Base-by-base conservation (phyloP, 1,140 invertebrate genomes). In the Drusus annulatus region DNA sequence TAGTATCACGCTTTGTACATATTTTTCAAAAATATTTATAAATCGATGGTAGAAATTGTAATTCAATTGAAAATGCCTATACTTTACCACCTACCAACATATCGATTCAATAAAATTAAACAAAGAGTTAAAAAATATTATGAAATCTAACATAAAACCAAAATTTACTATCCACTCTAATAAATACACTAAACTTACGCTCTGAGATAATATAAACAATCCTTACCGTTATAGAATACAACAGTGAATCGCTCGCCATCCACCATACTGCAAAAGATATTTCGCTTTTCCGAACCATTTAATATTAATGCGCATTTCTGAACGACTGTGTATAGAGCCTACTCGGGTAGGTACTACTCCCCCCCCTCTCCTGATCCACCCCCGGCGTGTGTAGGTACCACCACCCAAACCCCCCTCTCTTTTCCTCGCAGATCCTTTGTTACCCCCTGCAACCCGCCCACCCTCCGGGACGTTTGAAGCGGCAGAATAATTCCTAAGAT, bases 261-360 rank as follows among this genome's bases (percentile, higher is more conserved):
- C 36, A 51, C 36, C 65, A 69, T 69, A 69, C 65, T 31, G 71
- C 54, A 28, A 62, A 45, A 76, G 74, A 76, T 76, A 76, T 76
- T 76, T 76, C 74, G 74, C 56, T 80, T 83, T 83, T 83, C 81
- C 81, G 71, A 83, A 79, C 81, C 81, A 83, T 83, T 83, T 83
- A 83, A 83, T 83, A 83, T 83, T 83, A 83, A 83, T 83, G 81
- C 79, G 78, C 81, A 80, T 80, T 83, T 80, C 62, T 78, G 81
- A 82, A 77, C 75, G 77, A 75, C 63, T 76, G 76, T 71, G 74
- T 76, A 76, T 76, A 76, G 74, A 62, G 69, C 69, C 69, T 74
- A 74, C 25, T 54, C 51, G 69, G 65, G 17, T 63, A 25, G 21
- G 23, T 54, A 21, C 51, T 3, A 52, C 51, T 51, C 15, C 17